phyloP scores from a whole-genome alignment of 2,113 vertebrate species.

The Saguinus imperator region DNA sequence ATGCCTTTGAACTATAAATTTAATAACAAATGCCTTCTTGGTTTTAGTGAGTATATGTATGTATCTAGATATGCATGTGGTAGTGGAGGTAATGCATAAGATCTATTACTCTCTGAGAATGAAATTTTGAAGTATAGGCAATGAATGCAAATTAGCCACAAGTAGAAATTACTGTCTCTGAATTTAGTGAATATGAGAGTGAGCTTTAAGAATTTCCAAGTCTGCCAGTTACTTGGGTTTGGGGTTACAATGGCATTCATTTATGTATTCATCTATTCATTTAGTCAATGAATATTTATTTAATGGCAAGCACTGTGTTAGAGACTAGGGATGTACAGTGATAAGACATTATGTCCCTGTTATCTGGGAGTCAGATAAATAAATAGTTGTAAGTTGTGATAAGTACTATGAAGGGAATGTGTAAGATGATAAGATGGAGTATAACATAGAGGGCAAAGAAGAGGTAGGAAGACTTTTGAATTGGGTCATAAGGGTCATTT shows the following conservation, averaged over 20 bases:
- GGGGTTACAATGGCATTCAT: not conserved
- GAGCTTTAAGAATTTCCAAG: not conserved
- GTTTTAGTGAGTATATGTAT: not conserved
- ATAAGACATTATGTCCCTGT: not conserved
- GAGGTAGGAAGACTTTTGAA: not conserved
- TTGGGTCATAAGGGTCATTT: not conserved
- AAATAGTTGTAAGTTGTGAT: not conserved
- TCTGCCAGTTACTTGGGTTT: not conserved
- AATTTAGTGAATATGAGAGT: not conserved
- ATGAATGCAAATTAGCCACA: not conserved
- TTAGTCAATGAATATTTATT: conserved; percentile 4
- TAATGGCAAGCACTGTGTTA: not conserved
- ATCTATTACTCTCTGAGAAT: not conserved
- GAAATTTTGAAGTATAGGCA: not conserved
- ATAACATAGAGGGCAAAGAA: not conserved
- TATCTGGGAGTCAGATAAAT: not conserved
- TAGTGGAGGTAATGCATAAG: not conserved
- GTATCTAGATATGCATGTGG: not conserved
- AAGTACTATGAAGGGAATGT: not conserved
- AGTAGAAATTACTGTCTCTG: not conserved
- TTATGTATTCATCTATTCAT: not conserved
- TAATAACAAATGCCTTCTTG: not conserved
- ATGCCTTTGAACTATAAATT: not conserved
- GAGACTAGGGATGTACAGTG: not conserved
- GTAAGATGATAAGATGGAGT: not conserved